Evolutionary conservation across 1,140 invertebrate species (phyloP).

Genomic region (Pseudomyrmex sp.): DNA sequence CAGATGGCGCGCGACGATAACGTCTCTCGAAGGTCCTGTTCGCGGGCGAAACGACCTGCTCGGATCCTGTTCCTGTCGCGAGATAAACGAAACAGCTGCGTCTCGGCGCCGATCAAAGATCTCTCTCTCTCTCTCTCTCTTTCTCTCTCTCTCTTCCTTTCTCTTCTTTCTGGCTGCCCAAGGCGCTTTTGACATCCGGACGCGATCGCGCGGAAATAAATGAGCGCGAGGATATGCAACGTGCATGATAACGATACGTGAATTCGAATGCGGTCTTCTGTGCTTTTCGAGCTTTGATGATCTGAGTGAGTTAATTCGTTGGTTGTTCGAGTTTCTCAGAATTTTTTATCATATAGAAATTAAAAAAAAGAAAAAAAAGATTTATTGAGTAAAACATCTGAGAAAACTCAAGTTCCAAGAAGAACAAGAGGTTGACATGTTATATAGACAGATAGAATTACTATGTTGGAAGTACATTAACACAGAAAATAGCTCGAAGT

Average conservation of each 20-base stretch:
- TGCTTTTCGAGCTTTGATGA: slow-evolving; percentile 9
- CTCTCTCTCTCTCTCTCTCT: slow-evolving; percentile 9
- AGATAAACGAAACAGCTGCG: slow-evolving; percentile 79
- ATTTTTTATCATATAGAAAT: too few species aligned
- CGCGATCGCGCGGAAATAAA: slow-evolving; percentile 71
- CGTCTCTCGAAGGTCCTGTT: slow-evolving; percentile 75
- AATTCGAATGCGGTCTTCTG: slow-evolving; percentile 30
- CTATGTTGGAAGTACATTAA: neutral
- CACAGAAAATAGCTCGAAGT: neutral
- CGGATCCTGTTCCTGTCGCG: slow-evolving; percentile 81
- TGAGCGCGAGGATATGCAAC: slow-evolving; percentile 39
- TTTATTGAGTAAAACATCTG: too few species aligned
- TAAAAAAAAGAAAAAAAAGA: too few species aligned
- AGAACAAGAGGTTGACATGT: too few species aligned
- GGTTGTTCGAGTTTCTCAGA: neutral
- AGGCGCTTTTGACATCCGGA: slow-evolving; percentile 65
- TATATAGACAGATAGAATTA: too few species aligned
- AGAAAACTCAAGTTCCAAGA: too few species aligned
- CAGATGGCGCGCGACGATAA: slow-evolving; percentile 79
- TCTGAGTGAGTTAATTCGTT: slow-evolving; percentile 20
- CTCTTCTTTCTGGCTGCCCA: slow-evolving; percentile 18
- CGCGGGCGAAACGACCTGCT: slow-evolving; percentile 75
- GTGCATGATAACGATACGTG: slow-evolving; percentile 45
- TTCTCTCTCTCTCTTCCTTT: neutral
- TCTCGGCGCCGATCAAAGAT: slow-evolving; percentile 73